Conservation (phyloP, 1,140 invertebrate genomes). For the Drosophila hydei region DNA sequence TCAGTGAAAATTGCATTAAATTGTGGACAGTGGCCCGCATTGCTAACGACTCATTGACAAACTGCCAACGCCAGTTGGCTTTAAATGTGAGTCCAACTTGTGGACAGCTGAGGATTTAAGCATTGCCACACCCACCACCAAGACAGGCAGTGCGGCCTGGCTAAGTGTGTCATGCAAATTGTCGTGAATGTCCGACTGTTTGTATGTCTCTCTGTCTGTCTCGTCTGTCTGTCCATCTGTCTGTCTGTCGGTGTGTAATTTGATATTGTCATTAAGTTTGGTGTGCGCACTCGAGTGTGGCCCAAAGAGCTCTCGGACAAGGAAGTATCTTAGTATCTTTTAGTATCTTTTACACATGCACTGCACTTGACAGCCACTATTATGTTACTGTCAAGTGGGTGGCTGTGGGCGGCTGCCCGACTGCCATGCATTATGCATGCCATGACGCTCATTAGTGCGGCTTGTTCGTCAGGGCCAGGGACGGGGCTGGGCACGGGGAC, state of each 20-base stretch:
- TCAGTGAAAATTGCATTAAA: constrained; percentile 61
- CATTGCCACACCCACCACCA: constrained; percentile 20
- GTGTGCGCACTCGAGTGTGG: constrained; percentile 75
- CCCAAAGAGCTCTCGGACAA: constrained; percentile 62
- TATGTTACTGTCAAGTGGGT: constrained; percentile 66
- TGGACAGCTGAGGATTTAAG: constrained; percentile 63
- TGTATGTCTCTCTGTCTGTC: constrained; percentile 6
- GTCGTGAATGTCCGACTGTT: constrained; percentile 32
- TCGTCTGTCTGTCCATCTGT: constrained; percentile 23
- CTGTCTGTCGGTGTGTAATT: constrained; percentile 54
- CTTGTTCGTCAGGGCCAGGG: constrained; percentile 53
- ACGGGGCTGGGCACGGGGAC: constrained; percentile 10
- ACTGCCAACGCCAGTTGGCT: constrained; percentile 50
- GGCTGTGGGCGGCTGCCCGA: constrained; percentile 14
- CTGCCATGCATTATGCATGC: constrained; percentile 73
- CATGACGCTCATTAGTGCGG: constrained; percentile 73
- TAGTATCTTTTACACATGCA: constrained; percentile 66
- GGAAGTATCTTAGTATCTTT: constrained; percentile 66
- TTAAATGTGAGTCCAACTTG: constrained; percentile 56
- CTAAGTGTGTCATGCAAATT: constrained; percentile 79
- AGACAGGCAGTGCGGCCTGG: constrained; percentile 6
- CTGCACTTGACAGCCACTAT: constrained; percentile 77
- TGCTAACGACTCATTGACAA: constrained; percentile 70
- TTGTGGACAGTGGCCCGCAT: constrained; percentile 29
- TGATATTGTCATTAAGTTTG: constrained; percentile 79